Base-by-base conservation (phyloP, 2,888 invertebrate species). In the Xylota sylvarum region DNA sequence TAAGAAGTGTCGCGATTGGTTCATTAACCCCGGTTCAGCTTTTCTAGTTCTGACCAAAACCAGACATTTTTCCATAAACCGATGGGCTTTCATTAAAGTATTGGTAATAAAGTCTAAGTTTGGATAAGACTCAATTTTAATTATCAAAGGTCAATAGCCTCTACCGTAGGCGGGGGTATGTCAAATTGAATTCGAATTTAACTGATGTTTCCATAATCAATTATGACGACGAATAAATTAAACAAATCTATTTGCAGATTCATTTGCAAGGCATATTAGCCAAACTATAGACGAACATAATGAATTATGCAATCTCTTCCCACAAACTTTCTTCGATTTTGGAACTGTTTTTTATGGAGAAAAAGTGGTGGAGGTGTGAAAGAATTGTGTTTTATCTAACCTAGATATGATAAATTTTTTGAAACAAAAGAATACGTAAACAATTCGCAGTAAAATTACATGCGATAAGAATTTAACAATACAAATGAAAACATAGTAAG, bases 211-310 rank as follows among this genome's bases (percentile, higher is more conserved):
- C 40, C 40, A 40, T 40, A 40, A 40, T 40, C 40, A 12, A 4
- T 40, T 40, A 40, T 40, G 4, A 5, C 40, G 12, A n/a, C 40
- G n/a, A 40, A 40, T 40, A 40, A 12, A 37, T 37, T 12, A 37
- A 37, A 37, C 12, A 37, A 37, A 37, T 12, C 37, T 4, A 40
- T 40, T 40, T n/a, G 40, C 40, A n/a, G n/a, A 40, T 40, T n/a
- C 40, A 40, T 40, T 40, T 40, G 40, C 40, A 40, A 40, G 12
- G 40, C n/a, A n/a, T 40, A 40, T 40, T 40, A 40, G 40, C 40
- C 12, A 40, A n/a, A 40, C n/a, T 40, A 40, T 9, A n/a, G 40
- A 1, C 40, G 12, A 40, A 40, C 40, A 40, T n/a, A 40, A 40
- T 40, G 12, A 40, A 12, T 40, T 40, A 40, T 40, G 40, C 12